Evolutionary conservation across 2,888 invertebrate species (phyloP), one percentile per base, ranked within the genome.

Genomic region (Platycheirus rosarum): DNA sequence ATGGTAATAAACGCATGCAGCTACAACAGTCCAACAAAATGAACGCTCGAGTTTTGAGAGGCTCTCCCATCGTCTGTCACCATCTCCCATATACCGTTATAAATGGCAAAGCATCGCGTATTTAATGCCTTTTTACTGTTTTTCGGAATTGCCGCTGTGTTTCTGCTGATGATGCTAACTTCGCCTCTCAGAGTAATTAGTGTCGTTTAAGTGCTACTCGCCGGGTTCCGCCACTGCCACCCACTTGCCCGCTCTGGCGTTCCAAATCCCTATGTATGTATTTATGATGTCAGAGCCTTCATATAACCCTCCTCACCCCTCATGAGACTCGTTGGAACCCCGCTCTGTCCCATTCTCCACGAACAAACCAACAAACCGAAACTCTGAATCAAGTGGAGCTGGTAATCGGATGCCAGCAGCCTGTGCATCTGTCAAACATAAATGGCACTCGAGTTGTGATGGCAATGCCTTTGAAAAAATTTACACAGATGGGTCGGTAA

Each of bases 91-190:
- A 16, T 63, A 66, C 80, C 77, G 77, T 82, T 82, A 77, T 77
- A 71, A 57, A 63, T 49, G 62, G 77, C 46, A 66, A 60, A 77
- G 71, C 62, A 73, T 66, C 62, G 29, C 62, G 29, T 29, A 55
- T 82, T 82, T 82, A 77, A 82, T 82, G 82, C 77, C 55, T 68
- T 82, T 82, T 82, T 66, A 68, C 77, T 82, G 82, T 77, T 80
- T 76, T 70, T 66, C 71, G 46, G 65, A 82, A 82, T 71, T 49
- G 57, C 48, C 8, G 23, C 23, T 32, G 44, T 9, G 23, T 49
- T 20, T 55, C 68, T 29, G 48, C 9, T 18, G 20, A 55, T 35
- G 48, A 18, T 20, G 9, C 5, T 20, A 23, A 60, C 55, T n/a
- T 16, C 14, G 51, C 35, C 42, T 44, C 69, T 60, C 44, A 35